phyloP scores from a whole-genome alignment of 2,797 vertebrate genomes.

The Mormyrus hasselquistii region DNA sequence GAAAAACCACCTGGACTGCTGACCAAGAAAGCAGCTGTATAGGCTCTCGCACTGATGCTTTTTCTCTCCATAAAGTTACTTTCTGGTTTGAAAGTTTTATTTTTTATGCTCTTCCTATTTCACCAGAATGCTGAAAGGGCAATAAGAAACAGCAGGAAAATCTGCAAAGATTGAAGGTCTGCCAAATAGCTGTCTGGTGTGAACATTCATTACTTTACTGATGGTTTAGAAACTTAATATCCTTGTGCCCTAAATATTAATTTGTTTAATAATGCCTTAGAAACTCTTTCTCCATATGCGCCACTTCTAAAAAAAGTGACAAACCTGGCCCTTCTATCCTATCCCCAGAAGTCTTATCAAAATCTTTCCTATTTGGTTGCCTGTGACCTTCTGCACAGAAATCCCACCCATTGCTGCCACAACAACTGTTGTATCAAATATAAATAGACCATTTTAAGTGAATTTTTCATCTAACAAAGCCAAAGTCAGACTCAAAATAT shows the following conservation, averaged over 20 bases:
- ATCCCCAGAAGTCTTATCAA: conserved; percentile 22
- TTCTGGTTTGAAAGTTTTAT: background rate
- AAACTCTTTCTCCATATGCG: background rate
- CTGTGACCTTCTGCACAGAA: conserved; percentile 25
- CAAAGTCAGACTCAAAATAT: conserved; percentile 29
- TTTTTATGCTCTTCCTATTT: conserved; percentile 4
- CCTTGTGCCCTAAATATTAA: background rate
- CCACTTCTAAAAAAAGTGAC: rapidly evolving
- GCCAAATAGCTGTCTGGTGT: background rate
- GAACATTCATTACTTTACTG: background rate
- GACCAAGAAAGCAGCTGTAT: conserved; percentile 19
- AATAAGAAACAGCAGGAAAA: background rate
- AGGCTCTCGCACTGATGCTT: background rate
- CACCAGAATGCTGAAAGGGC: background rate
- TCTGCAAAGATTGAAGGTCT: background rate
- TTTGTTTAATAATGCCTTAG: background rate
- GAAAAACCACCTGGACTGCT: conserved; percentile 11
- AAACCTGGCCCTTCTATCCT: background rate
- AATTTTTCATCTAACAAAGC: conserved; percentile 3
- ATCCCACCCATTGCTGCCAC: conserved; percentile 39
- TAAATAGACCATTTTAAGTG: conserved; percentile 37
- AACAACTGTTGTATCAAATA: conserved; percentile 49
- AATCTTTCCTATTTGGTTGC: conserved; percentile 19
- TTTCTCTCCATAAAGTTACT: background rate
- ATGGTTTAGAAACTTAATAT: background rate